Conservation (phyloP, 2,113 vertebrate genomes). For the Ramphastos sulfuratus region DNA sequence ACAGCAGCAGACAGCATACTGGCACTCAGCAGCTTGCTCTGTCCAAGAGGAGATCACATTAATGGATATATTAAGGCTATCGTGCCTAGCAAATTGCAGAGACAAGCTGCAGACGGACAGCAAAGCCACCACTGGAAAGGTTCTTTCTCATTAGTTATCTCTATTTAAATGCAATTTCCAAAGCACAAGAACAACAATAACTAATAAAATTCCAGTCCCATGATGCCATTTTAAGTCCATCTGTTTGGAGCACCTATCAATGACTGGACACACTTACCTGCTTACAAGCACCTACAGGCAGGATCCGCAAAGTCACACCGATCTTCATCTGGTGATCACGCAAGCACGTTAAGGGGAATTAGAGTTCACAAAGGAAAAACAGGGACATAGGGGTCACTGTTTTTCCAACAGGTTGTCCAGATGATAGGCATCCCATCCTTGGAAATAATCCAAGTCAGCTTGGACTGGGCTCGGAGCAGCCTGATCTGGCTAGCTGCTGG, state of each 20-base stretch:
- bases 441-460: no score
- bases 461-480: no score
- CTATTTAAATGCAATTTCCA: constrained; percentile 42
- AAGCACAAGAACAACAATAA: background rate
- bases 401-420: no score
- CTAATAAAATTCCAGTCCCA: constrained; percentile 22
- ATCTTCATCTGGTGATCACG: no score
- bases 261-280: background rate
- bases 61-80: background rate
- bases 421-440: no score
- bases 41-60: background rate
- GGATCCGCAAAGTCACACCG: rapidly evolving
- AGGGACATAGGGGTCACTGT: no score
- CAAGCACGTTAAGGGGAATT: rapidly evolving
- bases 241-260: background rate
- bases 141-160: constrained; percentile 13
- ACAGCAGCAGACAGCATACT: background rate
- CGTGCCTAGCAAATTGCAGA: background rate
- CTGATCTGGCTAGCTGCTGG: no score
- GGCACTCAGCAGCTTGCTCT: background rate
- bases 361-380: background rate
- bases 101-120: background rate
- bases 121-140: background rate
- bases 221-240: background rate
- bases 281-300: rapidly evolving